A percentile compares a stretch with the other conserved stretches of the same genome.
Evolutionary conservation across 2,797 vertebrate species (phyloP).

Genomic region (Mus spretus): DNA sequence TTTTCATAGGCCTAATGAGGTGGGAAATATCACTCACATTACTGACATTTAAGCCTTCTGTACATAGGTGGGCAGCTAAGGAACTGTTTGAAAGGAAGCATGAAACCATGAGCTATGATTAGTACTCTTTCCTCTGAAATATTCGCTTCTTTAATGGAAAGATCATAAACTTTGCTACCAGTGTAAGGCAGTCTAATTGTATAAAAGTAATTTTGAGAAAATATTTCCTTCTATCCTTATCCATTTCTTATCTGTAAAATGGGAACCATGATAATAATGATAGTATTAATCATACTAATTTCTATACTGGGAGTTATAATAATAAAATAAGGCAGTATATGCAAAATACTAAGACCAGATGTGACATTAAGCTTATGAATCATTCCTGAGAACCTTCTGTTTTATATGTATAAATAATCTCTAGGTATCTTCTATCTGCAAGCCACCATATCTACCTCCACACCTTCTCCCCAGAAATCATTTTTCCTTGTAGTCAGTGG

Average conservation of each 20-base stretch:
- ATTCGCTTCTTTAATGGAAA: background rate
- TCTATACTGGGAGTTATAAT: background rate
- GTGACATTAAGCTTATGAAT: background rate
- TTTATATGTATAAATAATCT: background rate
- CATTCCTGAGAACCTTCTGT: background rate
- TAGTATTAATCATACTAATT: background rate
- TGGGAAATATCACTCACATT: slow-evolving; percentile 34
- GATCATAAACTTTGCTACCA: background rate
- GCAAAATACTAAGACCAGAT: background rate
- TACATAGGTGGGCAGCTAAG: background rate
- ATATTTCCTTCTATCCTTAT: background rate
- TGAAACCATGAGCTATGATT: background rate
- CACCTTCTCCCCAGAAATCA: background rate
- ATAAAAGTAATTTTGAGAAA: background rate
- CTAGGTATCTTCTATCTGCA: background rate
- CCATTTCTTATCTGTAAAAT: slow-evolving; percentile 10
- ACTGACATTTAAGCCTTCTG: slow-evolving; percentile 26
- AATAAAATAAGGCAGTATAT: background rate
- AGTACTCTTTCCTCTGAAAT: background rate
- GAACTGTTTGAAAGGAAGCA: slow-evolving; percentile 15
- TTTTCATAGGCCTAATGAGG: slow-evolving; percentile 69
- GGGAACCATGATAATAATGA: background rate
- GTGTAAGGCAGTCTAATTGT: background rate
- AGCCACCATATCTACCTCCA: background rate
- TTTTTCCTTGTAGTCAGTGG: background rate